Base-by-base conservation (phyloP, 2,113 vertebrate species). In the Cochlearius cochlearius region DNA sequence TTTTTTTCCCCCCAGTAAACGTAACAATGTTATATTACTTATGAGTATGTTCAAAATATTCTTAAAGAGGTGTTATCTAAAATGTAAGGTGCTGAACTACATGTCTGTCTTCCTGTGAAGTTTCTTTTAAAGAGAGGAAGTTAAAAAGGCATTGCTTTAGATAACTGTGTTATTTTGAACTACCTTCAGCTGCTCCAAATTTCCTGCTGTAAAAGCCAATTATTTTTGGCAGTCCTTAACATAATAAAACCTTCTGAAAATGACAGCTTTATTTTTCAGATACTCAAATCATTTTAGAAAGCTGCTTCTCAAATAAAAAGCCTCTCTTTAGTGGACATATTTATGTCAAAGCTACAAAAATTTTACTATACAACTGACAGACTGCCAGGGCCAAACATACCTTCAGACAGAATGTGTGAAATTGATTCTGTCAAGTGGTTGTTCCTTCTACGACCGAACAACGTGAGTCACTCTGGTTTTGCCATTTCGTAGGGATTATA, bases 191-290 rank as follows among this genome's bases (percentile, higher is more conserved):
- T 91, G 91, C 43, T 94, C 80, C 69, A 68, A 38, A 78, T 75
- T 96, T 92, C 84, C 91, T 96, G 76, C 53, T 85, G 32, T 32
- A 75, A 87, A 30, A 81, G 34, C 50, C 60, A 75, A 17, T 78
- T 92, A 89, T 60, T 96, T 94, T 69, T 95, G 91, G 64, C 87
- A 91, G 69, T 78, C 36, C 5, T 49, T 80, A 94, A 52, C 34
- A 52, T 67, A 85, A 71, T 74, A 93, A 91, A 94, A 68, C 56
- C 26, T 71, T 47, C 64, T 87, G 38, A 34, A 75, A 74, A 64
- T 75, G 30, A 72, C 76, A 92, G 73, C 66, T 91, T 96, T 89
- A 60, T 89, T 92, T 95, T 94, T 85, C 64, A 91, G 36, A 56
- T 91, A 56, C 36, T 55, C 14, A 45, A 50, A 87, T 63, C 1